phyloP scores from a whole-genome alignment of 1,140 invertebrate species.

The Drosophila lacteicornis region DNA sequence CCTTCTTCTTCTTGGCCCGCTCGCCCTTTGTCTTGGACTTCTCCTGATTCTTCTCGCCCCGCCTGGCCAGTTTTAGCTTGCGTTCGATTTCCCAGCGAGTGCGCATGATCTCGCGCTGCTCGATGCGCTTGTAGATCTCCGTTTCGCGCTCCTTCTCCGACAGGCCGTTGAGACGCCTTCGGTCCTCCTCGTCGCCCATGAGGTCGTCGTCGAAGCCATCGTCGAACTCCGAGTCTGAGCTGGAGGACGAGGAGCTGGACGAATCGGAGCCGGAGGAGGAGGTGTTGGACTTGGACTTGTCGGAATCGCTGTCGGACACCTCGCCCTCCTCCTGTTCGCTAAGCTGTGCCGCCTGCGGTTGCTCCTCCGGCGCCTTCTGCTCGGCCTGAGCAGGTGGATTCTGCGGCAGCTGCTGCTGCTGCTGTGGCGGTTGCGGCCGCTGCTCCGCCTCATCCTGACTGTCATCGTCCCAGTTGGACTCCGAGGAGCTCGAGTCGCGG shows the following conservation, averaged over 20 bases:
- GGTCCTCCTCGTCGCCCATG: conserved; percentile 98
- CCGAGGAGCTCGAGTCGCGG: conserved; percentile 87
- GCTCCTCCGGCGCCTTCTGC: conserved; percentile 21
- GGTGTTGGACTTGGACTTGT: conserved; percentile 63
- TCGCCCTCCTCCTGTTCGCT: conserved; percentile 79
- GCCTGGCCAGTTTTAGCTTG: conserved; percentile 94
- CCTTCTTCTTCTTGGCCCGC: conserved; percentile 87
- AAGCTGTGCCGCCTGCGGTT: background rate
- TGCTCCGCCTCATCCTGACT: conserved; percentile 49
- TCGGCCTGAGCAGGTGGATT: conserved; percentile 8
- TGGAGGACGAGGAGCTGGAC: conserved; percentile 77
- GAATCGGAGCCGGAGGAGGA: conserved; percentile 55
- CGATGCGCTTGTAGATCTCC: conserved; percentile 98
- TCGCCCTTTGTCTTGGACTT: conserved; percentile 87
- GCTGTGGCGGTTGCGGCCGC: conserved; percentile 5
- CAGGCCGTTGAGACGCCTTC: conserved; percentile 94
- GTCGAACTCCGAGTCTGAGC: conserved; percentile 86
- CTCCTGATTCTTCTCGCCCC: conserved; percentile 89
- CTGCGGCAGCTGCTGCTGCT: conserved; percentile 2
- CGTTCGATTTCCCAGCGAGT: conserved; percentile 98
- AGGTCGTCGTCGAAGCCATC: conserved; percentile 96
- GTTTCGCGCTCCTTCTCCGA: conserved; percentile 99
- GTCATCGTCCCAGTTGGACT: conserved; percentile 83
- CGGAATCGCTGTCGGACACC: conserved; percentile 75
- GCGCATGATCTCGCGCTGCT: conserved; percentile 96